Evolutionary conservation across 2,113 vertebrate species (phyloP), one percentile per base, ranked within the genome.

Genomic region (Ceuthmochares aereus): DNA sequence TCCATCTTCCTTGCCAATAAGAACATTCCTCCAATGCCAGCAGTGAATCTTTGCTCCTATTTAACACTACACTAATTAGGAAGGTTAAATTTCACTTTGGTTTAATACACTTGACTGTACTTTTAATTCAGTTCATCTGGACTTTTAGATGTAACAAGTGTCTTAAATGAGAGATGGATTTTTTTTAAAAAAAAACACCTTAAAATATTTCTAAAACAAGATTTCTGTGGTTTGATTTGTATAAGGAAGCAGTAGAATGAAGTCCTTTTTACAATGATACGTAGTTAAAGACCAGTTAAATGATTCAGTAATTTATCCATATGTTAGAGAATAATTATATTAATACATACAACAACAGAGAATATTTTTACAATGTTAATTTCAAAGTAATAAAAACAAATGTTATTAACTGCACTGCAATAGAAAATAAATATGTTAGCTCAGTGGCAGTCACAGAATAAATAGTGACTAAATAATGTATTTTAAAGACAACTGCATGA

Each of bases 221-320:
- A 36, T 73, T 84, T 84, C 12, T 77, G 4, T 19, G 5, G 4
- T 75, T 87, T 14, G 10, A 14, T 62, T 67, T 84, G 4, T 20
- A 52, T 4, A 75, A 2, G 67, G 21, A 8, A 67, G 4, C 10
- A 68, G 52, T 2, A 66, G 10, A 90, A 58, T 0, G 0, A 60
- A n/a, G 4, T 23, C 21, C 5, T 62, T 88, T 90, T 75, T 75
- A 70, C 4, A 63, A 12, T 23, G 27, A 1, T 25, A 32, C 11
- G 6, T 14, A 59, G 4, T n/a, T 64, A 64, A 63, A 68, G 25
- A 74, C 32, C 15, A 30, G 25, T 42, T 82, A 82, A 52, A 34
- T 51, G 22, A 76, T 27, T 45, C 25, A 49, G 9, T 70, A 34
- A 36, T 58, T 79, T 72, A 37, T 9, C 8, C n/a, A 8, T 58